Base-by-base conservation (phyloP, 2,888 invertebrate genomes). In the Hipparchia sbordonii region DNA sequence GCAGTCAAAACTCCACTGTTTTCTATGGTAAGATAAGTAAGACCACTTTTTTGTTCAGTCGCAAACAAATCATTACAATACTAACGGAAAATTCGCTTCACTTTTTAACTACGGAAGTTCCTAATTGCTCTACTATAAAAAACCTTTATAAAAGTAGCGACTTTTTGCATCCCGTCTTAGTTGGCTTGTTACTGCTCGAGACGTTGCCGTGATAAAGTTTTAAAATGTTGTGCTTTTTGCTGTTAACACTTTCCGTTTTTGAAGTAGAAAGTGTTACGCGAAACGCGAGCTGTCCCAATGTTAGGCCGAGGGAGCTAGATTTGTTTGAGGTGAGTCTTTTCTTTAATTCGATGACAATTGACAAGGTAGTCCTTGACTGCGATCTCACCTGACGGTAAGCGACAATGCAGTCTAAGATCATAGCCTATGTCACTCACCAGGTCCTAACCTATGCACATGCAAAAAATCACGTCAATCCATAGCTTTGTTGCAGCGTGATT, bases 271-370 rank as follows among this genome's bases (percentile, higher is more conserved):
- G 86, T 57, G 87, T 86, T 0, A 79, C 84, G 48, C 86, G 85
- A 76, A 90, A 92, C 82, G 79, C 81, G 39, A 87, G 82, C 45
- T 93, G 93, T 74, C 92, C 92, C 6, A 77, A 78, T 6, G 86
- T 91, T 3, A 84, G 79, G 1, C 85, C 92, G 0, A 84, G 86
- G 66, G 89, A 92, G 75, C 77, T 93, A 77, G 91, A 93, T 82
- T 89, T 91, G 84, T 92, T 91, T 78, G 91, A 88, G 77, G 93
- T 93, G 77, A 88, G 90, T 84, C 13, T 52, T 2, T 54, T n/a
- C n/a, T n/a, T n/a, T n/a, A n/a, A n/a, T n/a, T 12, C 7, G 12
- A 45, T 33, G 13, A 56, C 54, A 33, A 52, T 23, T 23, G 23
- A 23, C 23, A 23, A 23, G 23, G 23, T 23, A 23, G 23, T 23